Conservation (phyloP, 1,140 invertebrate genomes). For the Eupristina koningsbergeri region DNA sequence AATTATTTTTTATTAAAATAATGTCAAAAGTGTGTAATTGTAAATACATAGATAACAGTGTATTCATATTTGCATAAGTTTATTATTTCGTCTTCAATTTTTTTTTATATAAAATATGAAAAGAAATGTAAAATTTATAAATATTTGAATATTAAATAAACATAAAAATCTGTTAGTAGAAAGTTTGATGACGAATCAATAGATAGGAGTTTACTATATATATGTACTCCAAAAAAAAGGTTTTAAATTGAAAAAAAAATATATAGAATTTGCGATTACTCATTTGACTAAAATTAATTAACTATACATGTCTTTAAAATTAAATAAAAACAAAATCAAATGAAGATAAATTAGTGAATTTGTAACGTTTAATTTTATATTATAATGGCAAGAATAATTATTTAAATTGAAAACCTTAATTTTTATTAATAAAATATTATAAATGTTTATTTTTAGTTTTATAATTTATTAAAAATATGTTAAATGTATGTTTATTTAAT, state of each 20-base stretch:
- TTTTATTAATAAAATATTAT: slow-evolving; percentile 13
- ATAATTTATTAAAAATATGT: not conserved
- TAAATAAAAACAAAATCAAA: not conserved
- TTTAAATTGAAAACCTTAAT: slow-evolving; percentile 10
- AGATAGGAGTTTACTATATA: too few relatives aligned
- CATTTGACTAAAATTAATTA: slow-evolving; percentile 5
- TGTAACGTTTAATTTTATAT: not conserved
- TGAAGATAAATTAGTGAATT: slow-evolving; percentile 19
- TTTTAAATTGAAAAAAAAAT: not conserved
- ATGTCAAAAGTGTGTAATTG: not conserved
- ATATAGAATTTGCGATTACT: not conserved
- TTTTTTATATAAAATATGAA: slow-evolving; percentile 1
- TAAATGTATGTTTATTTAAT: too few relatives aligned
- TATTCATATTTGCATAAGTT: slow-evolving; percentile 20
- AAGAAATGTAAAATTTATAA: slow-evolving; percentile 35
- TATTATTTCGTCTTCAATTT: slow-evolving; percentile 21
- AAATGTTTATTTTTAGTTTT: slow-evolving; percentile 23
- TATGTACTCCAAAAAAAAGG: slow-evolving; percentile 9
- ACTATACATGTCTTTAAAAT: not conserved
- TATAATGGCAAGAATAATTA: slow-evolving; percentile 31
- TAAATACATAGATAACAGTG: not conserved
- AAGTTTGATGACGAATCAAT: not conserved
- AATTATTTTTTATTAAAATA: slow-evolving; percentile 8
- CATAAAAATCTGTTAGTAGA: slow-evolving; percentile 10
- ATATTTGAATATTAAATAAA: slow-evolving; percentile 36